Evolutionary conservation across 1,140 invertebrate species (phyloP), one percentile per base, ranked within the genome.

Genomic region (Megathymus violae): DNA sequence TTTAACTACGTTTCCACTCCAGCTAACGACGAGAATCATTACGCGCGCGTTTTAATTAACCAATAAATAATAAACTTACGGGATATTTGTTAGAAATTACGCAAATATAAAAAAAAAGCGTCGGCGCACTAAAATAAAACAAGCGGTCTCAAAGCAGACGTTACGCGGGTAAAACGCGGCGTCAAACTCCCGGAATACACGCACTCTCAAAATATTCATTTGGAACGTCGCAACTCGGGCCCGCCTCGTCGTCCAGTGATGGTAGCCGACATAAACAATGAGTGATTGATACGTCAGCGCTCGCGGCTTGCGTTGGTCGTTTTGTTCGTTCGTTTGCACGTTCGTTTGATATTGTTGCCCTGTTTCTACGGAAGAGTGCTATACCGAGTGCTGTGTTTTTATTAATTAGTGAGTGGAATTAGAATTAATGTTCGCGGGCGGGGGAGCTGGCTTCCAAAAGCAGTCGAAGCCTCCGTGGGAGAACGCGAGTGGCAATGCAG

Each of bases 381-480:
- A 3, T 22, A 5, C 19, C 19, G 6, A 43, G 41, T 44, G 41
- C 60, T 40, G 51, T 62, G n/a, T 43, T 62, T 43, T 62, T 54
- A 56, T 63, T 60, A 50, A 19, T 64, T 54, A 48, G 41, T 27
- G 62, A 68, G 59, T 68, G 46, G 60, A 54, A 43, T 43, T 56
- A 58, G 54, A 9, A 56, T 54, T 61, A 65, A 88, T 88, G 85
- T 85, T 88, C 51, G 86, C 86, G 52, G 85, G 85, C 1, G 85
- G 86, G 9, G 86, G 85, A 16, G 85, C 86, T 4, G 86, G 85
- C 3, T 89, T 88, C 47, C 86, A 89, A 48, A 89, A 88, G 58
- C 83, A 86, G 64, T 86, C 86, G 3, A 89, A 89, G 50, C 87
- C 87, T n/a, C 87, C 87, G 5, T 88, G 87, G 85, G 85, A 89